Conservation (phyloP, 1,140 invertebrate genomes). For the Adoxophyes honmai region DNA sequence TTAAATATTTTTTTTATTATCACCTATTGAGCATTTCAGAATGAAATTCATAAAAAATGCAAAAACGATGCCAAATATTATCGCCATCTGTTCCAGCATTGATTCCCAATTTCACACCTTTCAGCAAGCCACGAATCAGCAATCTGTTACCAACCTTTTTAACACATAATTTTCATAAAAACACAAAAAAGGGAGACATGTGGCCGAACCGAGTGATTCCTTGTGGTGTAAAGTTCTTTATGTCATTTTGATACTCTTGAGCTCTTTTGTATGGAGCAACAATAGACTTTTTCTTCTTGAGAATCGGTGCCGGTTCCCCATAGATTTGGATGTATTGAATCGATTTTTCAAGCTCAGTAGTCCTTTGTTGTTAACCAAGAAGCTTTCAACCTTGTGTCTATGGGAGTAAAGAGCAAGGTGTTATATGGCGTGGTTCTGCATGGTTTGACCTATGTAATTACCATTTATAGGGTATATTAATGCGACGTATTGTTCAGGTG, state of each 20-base stretch:
- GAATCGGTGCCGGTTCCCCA: conserved; percentile 43
- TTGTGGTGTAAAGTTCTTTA: conserved; percentile 65
- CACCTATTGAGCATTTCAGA: too few species aligned
- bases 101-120: conserved; percentile 4
- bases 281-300: conserved; percentile 61
- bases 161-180: conserved; percentile 70
- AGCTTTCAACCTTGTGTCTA: conserved; percentile 28
- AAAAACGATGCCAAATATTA: background rate
- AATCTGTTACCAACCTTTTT: conserved; percentile 71
- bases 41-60: background rate
- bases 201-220: conserved; percentile 62
- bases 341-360: conserved; percentile 74
- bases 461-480: conserved; percentile 38
- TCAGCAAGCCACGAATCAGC: conserved; percentile 21
- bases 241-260: conserved; percentile 74
- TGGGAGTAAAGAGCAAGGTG: background rate
- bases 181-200: conserved; percentile 56
- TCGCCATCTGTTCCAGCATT: conserved; percentile 3
- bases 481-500: conserved; percentile 26
- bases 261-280: conserved; percentile 53
- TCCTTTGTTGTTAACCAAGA: conserved; percentile 59
- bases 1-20: too few species aligned
- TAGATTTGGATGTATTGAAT: conserved; percentile 65
- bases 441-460: conserved; percentile 43
- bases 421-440: background rate